Percentiles rank a stretch among this genome's conserved stretches.
Conservation (phyloP, 2,888 invertebrate genomes). For the Abrostola tripartita region DNA sequence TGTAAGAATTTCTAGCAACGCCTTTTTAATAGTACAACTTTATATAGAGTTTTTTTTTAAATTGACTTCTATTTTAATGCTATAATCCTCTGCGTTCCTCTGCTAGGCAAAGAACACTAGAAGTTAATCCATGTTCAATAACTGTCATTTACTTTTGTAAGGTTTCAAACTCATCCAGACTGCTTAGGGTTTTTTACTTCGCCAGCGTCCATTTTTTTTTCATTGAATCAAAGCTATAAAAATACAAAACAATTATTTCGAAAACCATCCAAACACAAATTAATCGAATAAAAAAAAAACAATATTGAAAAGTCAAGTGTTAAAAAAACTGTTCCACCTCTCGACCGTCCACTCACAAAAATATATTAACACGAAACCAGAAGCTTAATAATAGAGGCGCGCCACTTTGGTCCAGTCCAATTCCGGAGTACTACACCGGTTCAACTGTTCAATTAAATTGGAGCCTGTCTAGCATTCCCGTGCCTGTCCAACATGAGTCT, state of each 20-base stretch:
- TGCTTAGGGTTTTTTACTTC: too few species aligned
- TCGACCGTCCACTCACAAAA: neutral
- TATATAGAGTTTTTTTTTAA: too few species aligned
- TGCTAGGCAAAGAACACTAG: too few species aligned
- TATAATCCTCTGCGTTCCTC: too few species aligned
- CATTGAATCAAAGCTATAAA: neutral
- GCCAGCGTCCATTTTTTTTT: too few species aligned
- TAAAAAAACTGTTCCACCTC: neutral
- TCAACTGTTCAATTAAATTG: constrained; percentile 70
- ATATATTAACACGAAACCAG: constrained; percentile 6
- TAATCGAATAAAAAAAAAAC: neutral
- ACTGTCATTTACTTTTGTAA: too few species aligned
- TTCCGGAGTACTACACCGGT: constrained; percentile 56
- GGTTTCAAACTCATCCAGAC: too few species aligned
- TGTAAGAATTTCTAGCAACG: too few species aligned
- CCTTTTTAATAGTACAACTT: too few species aligned
- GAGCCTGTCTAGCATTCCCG: constrained; percentile 49
- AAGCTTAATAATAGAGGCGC: constrained; percentile 17
- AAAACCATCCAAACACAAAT: neutral
- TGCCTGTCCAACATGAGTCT: constrained; percentile 46
- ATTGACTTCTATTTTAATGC: too few species aligned
- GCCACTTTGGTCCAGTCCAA: constrained; percentile 50
- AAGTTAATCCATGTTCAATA: too few species aligned
- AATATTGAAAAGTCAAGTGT: neutral
- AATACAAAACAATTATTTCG: neutral